A percentile compares a stretch with the other conserved stretches of the same genome.
These are phyloP conservation scores for Pristionchus japonicus DNA, from an alignment of 2,888 invertebrate species.

Conservation along the genomic window DNA sequence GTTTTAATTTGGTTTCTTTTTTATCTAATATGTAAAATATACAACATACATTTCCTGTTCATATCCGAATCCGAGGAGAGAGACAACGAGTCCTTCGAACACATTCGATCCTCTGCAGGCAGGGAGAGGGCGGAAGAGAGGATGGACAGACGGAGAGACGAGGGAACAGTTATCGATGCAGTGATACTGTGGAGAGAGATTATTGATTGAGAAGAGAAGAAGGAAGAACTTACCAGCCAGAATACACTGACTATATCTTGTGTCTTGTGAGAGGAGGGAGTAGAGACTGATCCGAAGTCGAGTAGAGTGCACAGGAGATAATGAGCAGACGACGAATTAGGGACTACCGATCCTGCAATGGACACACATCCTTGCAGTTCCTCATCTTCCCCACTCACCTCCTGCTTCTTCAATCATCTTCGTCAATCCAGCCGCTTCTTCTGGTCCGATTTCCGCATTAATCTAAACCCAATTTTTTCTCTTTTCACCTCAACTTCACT, in stretches of 20 bases:
- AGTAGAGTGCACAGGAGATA: slow-evolving; percentile 40
- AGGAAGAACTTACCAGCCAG: slow-evolving; percentile 31
- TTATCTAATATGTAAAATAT: neutral
- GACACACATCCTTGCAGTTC: neutral
- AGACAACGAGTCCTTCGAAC: slow-evolving; percentile 21
- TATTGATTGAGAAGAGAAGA: neutral
- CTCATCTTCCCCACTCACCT: slow-evolving; percentile 8
- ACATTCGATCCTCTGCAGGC: neutral
- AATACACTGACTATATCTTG: slow-evolving; percentile 7
- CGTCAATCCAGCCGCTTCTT: neutral
- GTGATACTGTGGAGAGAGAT: neutral
- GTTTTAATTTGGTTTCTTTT: too few relatives aligned
- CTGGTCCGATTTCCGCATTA: neutral
- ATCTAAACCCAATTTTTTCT: neutral
- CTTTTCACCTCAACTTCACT: neutral
- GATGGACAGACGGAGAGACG: slow-evolving; percentile 33
- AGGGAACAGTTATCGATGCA: neutral
- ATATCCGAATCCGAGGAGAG: neutral
- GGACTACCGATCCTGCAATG: neutral
- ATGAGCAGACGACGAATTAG: neutral
- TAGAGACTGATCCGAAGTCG: neutral
- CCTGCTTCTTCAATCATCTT: neutral
- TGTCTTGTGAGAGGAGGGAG: neutral
- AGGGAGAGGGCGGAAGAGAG: slow-evolving; percentile 44
- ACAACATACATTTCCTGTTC: neutral